These are phyloP conservation scores for Athalia circularis DNA, from an alignment of 2,888 invertebrate genomes.

Conservation along the genomic window DNA sequence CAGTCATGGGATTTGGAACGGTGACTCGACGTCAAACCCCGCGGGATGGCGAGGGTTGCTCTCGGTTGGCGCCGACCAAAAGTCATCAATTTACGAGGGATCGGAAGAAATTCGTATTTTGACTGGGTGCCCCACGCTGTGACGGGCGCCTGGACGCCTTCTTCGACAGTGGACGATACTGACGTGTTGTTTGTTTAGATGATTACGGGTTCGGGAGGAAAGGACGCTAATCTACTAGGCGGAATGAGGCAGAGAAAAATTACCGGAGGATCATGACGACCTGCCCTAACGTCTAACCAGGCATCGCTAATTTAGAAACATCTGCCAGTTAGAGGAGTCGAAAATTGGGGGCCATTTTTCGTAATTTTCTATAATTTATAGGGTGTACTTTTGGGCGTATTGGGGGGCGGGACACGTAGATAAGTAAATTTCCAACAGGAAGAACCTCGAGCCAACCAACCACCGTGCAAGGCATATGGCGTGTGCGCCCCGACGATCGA, in stretches of 20 bases:
- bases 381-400: constrained; percentile 45
- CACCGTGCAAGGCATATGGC: constrained; percentile 43
- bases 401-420: constrained; percentile 34
- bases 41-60: constrained; percentile 26
- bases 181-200: constrained; percentile 45
- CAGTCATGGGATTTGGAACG: not conserved
- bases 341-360: constrained; percentile 52
- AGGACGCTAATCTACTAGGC: constrained; percentile 36
- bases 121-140: constrained; percentile 54
- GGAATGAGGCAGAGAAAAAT: constrained; percentile 17
- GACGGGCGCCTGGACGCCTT: constrained; percentile 34
- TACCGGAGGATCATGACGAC: constrained; percentile 35
- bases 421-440: constrained; percentile 42
- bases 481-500: constrained; percentile 42
- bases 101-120: constrained; percentile 71
- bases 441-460: constrained; percentile 36
- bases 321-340: constrained; percentile 37
- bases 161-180: constrained; percentile 10
- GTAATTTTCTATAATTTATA: constrained; percentile 51
- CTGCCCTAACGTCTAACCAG: constrained; percentile 39
- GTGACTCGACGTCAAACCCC: constrained; percentile 13
- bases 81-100: constrained; percentile 71
- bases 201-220: constrained; percentile 35
- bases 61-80: constrained; percentile 36
- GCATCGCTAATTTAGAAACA: constrained; percentile 42